Percentiles rank a stretch among this genome's conserved stretches.
Evolutionary conservation across 1,140 invertebrate genomes (phyloP).

Genomic region (Drosophila seguyi): DNA sequence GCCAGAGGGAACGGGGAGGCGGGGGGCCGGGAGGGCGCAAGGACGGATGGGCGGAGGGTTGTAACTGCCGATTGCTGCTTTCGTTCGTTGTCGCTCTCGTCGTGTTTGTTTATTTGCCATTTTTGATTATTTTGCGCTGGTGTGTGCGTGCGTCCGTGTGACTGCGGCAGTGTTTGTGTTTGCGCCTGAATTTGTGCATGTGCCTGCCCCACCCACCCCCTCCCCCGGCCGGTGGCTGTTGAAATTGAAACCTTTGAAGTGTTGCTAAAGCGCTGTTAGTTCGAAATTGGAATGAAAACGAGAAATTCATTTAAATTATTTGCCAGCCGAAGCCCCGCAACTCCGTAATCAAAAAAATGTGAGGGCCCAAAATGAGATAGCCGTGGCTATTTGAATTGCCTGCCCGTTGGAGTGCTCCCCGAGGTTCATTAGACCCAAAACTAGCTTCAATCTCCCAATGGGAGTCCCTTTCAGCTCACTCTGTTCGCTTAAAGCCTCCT

Average conservation of each 20-base stretch:
- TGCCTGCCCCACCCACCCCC: constrained; percentile 8
- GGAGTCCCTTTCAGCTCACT: background rate
- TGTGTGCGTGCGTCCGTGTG: constrained; percentile 23
- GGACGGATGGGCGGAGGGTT: constrained; percentile 6
- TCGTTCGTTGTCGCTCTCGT: constrained; percentile 37
- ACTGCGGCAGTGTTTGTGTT: constrained; percentile 7
- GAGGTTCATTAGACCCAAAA: constrained; percentile 20
- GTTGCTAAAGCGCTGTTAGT: constrained; percentile 59
- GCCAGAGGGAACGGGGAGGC: constrained; percentile 26
- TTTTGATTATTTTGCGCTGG: constrained; percentile 71
- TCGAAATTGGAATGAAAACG: constrained; percentile 60
- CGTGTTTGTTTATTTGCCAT: constrained; percentile 74
- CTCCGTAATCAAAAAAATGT: constrained; percentile 26
- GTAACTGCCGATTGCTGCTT: constrained; percentile 31
- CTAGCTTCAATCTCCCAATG: background rate
- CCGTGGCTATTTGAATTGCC: constrained; percentile 38
- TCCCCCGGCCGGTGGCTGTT: constrained; percentile 9
- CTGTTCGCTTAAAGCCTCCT: background rate
- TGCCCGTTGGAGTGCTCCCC: too few relatives aligned
- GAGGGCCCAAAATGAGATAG: constrained; percentile 22
- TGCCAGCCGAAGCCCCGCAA: constrained; percentile 17
- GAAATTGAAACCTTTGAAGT: constrained; percentile 78
- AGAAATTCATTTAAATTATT: constrained; percentile 67
- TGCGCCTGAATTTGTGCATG: constrained; percentile 14
- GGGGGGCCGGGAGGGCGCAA: background rate